A percentile compares a stretch with the other conserved stretches of the same genome.
Conservation (phyloP, 2,888 invertebrate species). For the Cryptocephalus primarius region DNA sequence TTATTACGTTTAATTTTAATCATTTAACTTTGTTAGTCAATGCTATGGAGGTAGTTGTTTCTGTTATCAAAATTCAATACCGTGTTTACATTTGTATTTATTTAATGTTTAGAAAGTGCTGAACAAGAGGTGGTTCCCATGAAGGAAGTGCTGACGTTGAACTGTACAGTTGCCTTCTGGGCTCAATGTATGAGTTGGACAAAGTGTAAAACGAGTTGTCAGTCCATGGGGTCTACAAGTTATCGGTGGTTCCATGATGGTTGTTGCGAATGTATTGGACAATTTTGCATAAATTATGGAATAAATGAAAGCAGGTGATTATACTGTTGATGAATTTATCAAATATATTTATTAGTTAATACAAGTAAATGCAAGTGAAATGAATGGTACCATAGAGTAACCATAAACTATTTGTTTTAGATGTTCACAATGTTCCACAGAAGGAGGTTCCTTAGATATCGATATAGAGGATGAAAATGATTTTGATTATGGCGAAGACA, state of each 20-base stretch:
- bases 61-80: too few relatives aligned
- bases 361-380: too few relatives aligned
- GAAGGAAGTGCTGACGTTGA: constrained; percentile 48
- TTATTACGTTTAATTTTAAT: neutral
- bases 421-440: constrained; percentile 15
- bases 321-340: neutral
- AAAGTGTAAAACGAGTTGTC: constrained; percentile 76
- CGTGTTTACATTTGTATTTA: neutral
- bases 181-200: constrained; percentile 79
- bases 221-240: constrained; percentile 71
- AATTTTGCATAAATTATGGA: constrained; percentile 81
- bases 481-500: constrained; percentile 16
- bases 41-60: too few relatives aligned
- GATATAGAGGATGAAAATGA: constrained; percentile 15
- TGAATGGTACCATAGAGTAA: neutral
- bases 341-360: too few relatives aligned
- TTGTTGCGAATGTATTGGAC: constrained; percentile 88
- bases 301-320: constrained; percentile 70
- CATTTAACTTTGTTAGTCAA: neutral
- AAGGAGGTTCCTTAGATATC: constrained; percentile 9
- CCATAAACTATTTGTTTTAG: constrained; percentile 6
- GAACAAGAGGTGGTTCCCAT: constrained; percentile 51
- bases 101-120: constrained; percentile 51
- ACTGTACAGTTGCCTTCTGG: constrained; percentile 90
- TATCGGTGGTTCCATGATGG: constrained; percentile 93